Conservation (phyloP, 1,140 invertebrate genomes). For the Heterodera carotae region DNA sequence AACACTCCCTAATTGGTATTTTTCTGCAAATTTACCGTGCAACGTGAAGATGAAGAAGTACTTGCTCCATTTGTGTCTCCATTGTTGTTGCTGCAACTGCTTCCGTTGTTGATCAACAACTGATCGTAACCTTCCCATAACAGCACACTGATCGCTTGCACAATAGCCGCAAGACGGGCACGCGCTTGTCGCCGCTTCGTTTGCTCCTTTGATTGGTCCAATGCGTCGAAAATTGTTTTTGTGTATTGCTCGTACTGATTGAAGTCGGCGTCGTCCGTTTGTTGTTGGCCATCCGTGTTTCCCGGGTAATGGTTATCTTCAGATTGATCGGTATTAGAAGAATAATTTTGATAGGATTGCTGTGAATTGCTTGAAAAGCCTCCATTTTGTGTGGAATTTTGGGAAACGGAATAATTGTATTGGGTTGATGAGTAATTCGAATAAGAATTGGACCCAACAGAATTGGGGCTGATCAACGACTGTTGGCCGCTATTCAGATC, state of each 20-base stretch:
- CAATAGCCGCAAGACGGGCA: slow-evolving; percentile 5
- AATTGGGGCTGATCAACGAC: background rate
- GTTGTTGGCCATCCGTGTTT: background rate
- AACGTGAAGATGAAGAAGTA: too few relatives aligned
- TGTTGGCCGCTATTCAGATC: too few relatives aligned
- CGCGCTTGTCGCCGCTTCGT: background rate
- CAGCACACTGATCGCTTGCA: slow-evolving; percentile 12
- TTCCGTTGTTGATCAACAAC: background rate
- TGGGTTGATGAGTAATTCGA: background rate
- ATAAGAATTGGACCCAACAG: background rate
- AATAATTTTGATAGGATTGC: background rate
- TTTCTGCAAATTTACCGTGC: too few relatives aligned
- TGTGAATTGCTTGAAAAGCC: background rate
- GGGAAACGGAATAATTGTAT: background rate
- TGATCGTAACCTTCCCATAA: slow-evolving; percentile 15
- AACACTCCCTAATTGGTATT: too few relatives aligned
- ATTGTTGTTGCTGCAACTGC: too few relatives aligned
- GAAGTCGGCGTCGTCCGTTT: background rate
- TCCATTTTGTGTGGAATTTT: background rate
- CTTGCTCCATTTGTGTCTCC: too few relatives aligned
- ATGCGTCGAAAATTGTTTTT: background rate
- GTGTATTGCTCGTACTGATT: background rate
- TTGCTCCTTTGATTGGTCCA: background rate
- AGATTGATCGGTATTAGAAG: too few relatives aligned
- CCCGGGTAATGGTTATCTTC: too few relatives aligned